These are phyloP conservation scores for Eilema depressum DNA, from an alignment of 2,888 invertebrate genomes.

Conservation along the genomic window DNA sequence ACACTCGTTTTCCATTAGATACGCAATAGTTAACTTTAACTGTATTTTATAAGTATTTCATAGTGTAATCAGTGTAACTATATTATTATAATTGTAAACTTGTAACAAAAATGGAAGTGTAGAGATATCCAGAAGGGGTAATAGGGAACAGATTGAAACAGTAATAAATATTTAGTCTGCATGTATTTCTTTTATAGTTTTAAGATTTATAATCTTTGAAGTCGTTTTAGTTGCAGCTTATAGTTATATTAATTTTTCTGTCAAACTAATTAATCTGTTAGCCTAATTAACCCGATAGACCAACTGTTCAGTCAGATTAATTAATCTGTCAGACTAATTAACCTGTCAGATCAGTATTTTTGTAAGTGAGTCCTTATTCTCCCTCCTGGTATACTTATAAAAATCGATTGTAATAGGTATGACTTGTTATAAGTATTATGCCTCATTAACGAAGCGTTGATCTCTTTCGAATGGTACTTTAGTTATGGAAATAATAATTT, in stretches of 20 bases:
- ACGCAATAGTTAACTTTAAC: slow-evolving; percentile 38
- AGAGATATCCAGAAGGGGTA: slow-evolving; percentile 32
- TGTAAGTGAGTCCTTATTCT: slow-evolving; percentile 8
- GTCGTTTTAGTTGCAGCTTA: neutral
- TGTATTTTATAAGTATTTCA: slow-evolving; percentile 35
- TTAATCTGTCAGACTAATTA: neutral
- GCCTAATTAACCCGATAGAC: neutral
- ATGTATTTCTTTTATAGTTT: neutral
- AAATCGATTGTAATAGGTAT: slow-evolving; percentile 21
- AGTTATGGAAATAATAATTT: slow-evolving; percentile 41
- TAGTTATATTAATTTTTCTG: neutral
- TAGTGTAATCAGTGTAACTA: slow-evolving; percentile 30
- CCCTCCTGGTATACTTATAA: slow-evolving; percentile 38
- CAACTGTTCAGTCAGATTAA: neutral
- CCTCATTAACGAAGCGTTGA: slow-evolving; percentile 59
- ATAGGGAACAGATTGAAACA: neutral
- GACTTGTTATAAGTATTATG: slow-evolving; percentile 38
- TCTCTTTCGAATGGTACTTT: slow-evolving; percentile 71
- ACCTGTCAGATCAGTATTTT: neutral
- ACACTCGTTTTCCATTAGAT: slow-evolving; percentile 43
- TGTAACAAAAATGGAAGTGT: slow-evolving; percentile 28
- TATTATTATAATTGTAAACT: slow-evolving; percentile 14
- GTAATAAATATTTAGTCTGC: neutral
- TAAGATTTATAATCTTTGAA: neutral
- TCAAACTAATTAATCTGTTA: neutral